Base-by-base conservation (phyloP, 92 coral and sea anemone species). In the Siderastrea siderea region DNA sequence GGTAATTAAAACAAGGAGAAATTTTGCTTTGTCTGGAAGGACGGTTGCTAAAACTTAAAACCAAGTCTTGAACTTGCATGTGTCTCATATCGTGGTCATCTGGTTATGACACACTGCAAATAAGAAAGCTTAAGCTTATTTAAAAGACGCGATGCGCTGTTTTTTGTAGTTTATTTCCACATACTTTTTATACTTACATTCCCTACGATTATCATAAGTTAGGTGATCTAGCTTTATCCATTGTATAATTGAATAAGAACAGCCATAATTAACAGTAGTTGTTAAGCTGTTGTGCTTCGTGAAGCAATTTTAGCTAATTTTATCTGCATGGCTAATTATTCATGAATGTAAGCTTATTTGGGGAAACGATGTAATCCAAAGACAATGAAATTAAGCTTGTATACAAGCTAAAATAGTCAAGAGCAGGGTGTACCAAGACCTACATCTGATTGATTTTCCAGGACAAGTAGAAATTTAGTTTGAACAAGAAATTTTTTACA, bases 1-100 rank as follows among this genome's bases (percentile, higher is more conserved):
- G 99, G 99, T 97, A 89, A 53, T 5, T 1, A 71, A 51, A 58
- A 46, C 62, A 6, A 0, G 2, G 16, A 8, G 10, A n/a, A 68
- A 26, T 17, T 47, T 19, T 44, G 58, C 45, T 49, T 64, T 79
- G 54, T 79, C 15, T 45, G 5, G 26, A 46, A 75, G 19, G 47
- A 74, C 6, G 54, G 16, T 44, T 11, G 16, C 6, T 68, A 8
- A 46, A 26, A 43, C 46, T 68, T 45, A 44, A 44, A 44, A 3
- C 16, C 74, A 7, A 26, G 48, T 43, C 71, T 67, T 67, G 13
- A 67, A 67, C 38, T 26, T 26, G 38, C 38, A 26, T 26, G 38
- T 26, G 38, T 26, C 38, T 26, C 0, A 26, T 26, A 26, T 26
- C 38, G 38, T 26, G 38, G 38, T 26, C 38, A 26, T 26, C 38